phyloP scores from a whole-genome alignment of 2,113 vertebrate species.

The Procavia capensis region DNA sequence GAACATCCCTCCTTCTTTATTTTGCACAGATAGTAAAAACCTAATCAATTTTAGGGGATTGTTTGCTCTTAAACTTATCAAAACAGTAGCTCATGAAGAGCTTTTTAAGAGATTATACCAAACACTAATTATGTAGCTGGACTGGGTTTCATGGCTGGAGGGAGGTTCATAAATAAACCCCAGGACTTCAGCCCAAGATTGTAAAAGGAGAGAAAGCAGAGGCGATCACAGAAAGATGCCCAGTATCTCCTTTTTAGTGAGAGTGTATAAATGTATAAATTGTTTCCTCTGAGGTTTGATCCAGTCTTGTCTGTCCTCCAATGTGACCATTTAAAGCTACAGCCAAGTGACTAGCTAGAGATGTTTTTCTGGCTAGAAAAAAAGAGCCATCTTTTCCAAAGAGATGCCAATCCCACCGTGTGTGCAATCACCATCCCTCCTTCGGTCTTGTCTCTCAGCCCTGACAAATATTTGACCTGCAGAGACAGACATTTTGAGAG shows the following conservation, averaged over 20 bases:
- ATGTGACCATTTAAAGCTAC: conserved; percentile 58
- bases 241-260: neutral
- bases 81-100: neutral
- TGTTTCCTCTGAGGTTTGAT: conserved; percentile 16
- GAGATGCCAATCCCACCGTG: neutral
- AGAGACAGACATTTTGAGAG: conserved; percentile 56
- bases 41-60: neutral
- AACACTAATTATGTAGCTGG: neutral
- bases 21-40: conserved; percentile 70
- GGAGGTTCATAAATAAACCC: neutral
- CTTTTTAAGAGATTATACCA: conserved; percentile 42
- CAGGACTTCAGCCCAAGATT: neutral
- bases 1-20: conserved; percentile 68
- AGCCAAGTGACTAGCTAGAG: conserved; percentile 28
- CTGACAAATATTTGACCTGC: neutral
- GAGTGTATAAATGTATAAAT: neutral
- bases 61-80: conserved; percentile 42
- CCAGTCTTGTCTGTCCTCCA: conserved; percentile 5
- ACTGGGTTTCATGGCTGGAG: neutral
- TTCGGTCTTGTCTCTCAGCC: neutral
- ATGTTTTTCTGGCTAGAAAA: conserved; percentile 59
- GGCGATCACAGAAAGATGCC: neutral
- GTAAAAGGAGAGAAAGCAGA: conserved; percentile 50
- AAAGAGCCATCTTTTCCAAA: conserved; percentile 26
- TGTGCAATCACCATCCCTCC: conserved; percentile 44